These are phyloP conservation scores for Carollia perspicillata DNA, from an alignment of 2,113 vertebrate species.

Conservation along the genomic window DNA sequence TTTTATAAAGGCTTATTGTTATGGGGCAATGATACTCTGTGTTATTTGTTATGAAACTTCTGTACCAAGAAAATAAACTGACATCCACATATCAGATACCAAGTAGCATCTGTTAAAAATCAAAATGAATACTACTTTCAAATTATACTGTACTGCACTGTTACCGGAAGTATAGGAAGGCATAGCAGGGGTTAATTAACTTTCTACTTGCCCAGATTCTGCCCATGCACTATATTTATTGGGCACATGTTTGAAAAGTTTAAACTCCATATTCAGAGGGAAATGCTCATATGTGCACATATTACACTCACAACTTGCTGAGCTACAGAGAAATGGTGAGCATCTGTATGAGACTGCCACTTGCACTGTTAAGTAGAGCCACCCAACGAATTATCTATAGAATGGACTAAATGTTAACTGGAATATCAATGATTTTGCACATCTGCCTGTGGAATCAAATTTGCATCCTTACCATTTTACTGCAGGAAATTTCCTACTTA, in stretches of 20 bases:
- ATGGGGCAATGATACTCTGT: neutral
- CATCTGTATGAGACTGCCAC: neutral
- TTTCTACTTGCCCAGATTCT: neutral
- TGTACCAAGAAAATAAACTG: neutral
- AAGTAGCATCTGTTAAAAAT: neutral
- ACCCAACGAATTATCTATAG: neutral
- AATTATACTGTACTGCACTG: neutral
- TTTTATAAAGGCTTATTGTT: neutral
- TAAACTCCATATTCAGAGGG: neutral
- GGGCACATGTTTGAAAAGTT: neutral
- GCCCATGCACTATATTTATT: neutral
- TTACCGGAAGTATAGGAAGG: neutral
- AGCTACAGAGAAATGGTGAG: neutral
- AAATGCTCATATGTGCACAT: neutral
- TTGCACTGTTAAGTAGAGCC: neutral
- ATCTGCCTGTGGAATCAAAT: constrained; percentile 25
- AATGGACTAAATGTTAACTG: neutral
- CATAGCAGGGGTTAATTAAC: neutral
- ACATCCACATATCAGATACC: neutral
- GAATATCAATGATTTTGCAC: neutral
- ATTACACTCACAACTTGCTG: neutral
- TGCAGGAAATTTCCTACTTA: neutral
- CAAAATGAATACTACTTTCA: neutral
- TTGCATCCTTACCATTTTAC: constrained; percentile 25
- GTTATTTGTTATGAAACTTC: neutral